Base-by-base conservation (phyloP, 2,113 vertebrate species). In the Sander lucioperca region DNA sequence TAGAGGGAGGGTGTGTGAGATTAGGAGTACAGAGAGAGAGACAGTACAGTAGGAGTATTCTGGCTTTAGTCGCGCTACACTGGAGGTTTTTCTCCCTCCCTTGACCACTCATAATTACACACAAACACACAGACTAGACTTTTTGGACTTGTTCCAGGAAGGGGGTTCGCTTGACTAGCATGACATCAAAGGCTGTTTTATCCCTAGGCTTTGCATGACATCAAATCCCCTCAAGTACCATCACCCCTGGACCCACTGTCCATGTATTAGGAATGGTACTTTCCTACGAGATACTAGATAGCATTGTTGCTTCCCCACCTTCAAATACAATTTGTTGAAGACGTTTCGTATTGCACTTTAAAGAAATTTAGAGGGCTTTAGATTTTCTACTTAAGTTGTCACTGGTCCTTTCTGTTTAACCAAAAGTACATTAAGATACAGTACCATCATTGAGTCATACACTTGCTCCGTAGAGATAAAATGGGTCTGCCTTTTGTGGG, bases 151-250 rank as follows among this genome's bases (percentile, higher is more conserved):
- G 70, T 56, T 90, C 85, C 88, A 89, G 58, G 58, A 69, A 39
- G 51, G 71, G 73, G 74, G 75, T 19, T 89, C 19, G 69, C 88
- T 87, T 53, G 51, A 86, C 84, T 86, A 83, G 59, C 67, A 43
- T 77, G 78, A 86, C 86, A 91, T 91, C 82, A 91, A 92, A 92
- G 84, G 64, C 47, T 2, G 47, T 81, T 91, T 92, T 83, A 88
- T 90, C 72, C 81, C 14, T 13, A 57, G 80, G 73, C 74, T 86
- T 82, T 79, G 69, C 23, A 2, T 84, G 75, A 89, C 43, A 61
- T 89, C 79, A 91, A 89, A 90, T 89, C 83, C 81, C 73, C 66
- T 83, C 1, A 36, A 90, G 79, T 62, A 53, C 19, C 15, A 57
- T 72, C 79, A 78, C 66, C 83, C 81, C 72, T 78, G 75, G 83